phyloP scores from a whole-genome alignment of 2,797 vertebrate species.

The Sardinella longiceps region DNA sequence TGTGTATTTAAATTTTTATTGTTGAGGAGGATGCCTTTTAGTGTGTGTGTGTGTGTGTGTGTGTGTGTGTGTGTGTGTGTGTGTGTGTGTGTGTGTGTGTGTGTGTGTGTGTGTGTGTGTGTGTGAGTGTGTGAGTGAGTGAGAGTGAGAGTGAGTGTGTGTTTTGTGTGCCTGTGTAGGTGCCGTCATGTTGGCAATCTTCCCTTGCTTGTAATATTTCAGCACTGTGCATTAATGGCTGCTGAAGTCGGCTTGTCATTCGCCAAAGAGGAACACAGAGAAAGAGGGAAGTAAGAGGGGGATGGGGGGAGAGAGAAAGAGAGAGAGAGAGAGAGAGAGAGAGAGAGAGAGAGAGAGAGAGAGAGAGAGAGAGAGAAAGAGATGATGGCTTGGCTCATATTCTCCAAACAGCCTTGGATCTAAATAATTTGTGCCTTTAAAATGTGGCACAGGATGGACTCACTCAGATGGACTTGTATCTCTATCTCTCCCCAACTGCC shows the following conservation, averaged over 20 bases:
- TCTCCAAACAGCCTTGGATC: constrained; percentile 2
- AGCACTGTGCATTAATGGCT: constrained; percentile 59
- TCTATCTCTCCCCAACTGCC: neutral
- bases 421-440: constrained; percentile 40
- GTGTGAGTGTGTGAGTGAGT: no score
- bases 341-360: constrained; percentile 33
- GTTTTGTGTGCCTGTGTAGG: constrained; percentile 58
- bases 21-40: neutral
- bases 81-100: no score
- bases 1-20: neutral
- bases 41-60: neutral
- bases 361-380: constrained; percentile 9
- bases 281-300: neutral
- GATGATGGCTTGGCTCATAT: constrained; percentile 24
- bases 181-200: constrained; percentile 49
- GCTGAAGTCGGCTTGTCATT: constrained; percentile 74
- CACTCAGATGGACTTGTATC: constrained; percentile 16
- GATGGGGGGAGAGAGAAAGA: no score
- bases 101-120: no score
- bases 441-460: constrained; percentile 37
- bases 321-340: no score
- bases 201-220: constrained; percentile 61
- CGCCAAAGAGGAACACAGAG: constrained; percentile 43
- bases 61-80: neutral
- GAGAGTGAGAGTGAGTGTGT: constrained; percentile 32